phyloP scores from a whole-genome alignment of 2,888 invertebrate genomes.

The Drosophila yooni region DNA sequence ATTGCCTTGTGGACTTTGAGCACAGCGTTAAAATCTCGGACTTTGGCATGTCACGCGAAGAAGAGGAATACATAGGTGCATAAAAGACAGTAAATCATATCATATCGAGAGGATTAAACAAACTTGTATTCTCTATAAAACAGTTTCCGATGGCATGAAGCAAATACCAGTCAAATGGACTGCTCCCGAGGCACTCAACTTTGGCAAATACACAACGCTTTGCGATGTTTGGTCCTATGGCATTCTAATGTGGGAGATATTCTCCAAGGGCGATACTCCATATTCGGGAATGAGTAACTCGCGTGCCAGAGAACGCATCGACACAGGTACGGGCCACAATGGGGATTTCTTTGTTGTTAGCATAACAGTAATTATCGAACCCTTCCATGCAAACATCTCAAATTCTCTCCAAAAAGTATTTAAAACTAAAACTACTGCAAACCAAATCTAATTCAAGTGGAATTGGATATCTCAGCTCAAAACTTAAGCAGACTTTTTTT shows the following conservation, averaged over 20 bases:
- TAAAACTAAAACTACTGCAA: not conserved
- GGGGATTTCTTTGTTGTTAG: not conserved
- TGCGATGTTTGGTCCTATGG: constrained; percentile 99
- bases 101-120: not conserved
- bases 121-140: not conserved
- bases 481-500: not conserved
- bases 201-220: constrained; percentile 97
- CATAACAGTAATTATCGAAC: not conserved
- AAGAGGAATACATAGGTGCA: constrained; percentile 94
- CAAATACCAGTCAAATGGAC: constrained; percentile 99
- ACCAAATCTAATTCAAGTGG: not conserved
- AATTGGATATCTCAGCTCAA: not conserved
- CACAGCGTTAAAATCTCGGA: constrained; percentile 98
- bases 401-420: not conserved
- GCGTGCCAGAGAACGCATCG: constrained; percentile 96
- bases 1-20: constrained; percentile 91
- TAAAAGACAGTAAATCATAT: not conserved
- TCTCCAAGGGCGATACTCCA: constrained; percentile 96
- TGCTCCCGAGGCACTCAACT: constrained; percentile 97
- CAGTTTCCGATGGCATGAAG: constrained; percentile 98
- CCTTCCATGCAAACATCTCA: not conserved
- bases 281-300: constrained; percentile 97
- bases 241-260: constrained; percentile 98
- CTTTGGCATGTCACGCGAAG: constrained; percentile 99
- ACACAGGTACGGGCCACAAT: constrained; percentile 88